Evolutionary conservation across 2,113 vertebrate species (phyloP).

Genomic region (human): GRCh38 chr22:31510501-31511000

Average conservation of each 20-base stretch:
- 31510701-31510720: too few species aligned
- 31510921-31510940: background rate
- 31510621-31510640: too few species aligned
- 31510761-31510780: background rate
- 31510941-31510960: background rate
- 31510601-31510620: too few species aligned
- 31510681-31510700: too few species aligned
- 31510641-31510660: too few species aligned
- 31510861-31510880: background rate
- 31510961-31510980: background rate
- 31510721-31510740: background rate
- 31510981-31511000: background rate
- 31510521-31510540: too few species aligned
- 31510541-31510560: too few species aligned
- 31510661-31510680: too few species aligned
- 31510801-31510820: background rate
- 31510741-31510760: background rate
- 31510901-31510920: background rate
- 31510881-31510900: background rate
- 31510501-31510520: too few species aligned
- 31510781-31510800: background rate
- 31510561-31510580: too few species aligned
- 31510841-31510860: background rate
- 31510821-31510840: background rate
- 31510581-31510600: too few species aligned